phyloP scores from a whole-genome alignment of 1,140 invertebrate species.

The Oscheius sp. region DNA sequence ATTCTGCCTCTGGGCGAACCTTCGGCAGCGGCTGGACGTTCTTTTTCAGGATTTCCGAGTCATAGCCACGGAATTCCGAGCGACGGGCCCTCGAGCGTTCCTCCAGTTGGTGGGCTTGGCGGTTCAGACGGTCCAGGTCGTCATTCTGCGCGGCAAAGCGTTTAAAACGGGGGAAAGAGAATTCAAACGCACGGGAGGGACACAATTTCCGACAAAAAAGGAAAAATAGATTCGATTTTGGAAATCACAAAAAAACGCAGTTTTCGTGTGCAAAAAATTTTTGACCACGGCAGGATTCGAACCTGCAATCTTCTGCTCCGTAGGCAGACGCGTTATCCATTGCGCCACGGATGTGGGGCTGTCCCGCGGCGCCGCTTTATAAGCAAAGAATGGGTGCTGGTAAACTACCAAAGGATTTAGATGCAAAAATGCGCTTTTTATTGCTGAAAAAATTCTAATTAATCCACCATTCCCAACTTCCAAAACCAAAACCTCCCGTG shows the following conservation, averaged over 20 bases:
- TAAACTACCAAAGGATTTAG: too few species aligned
- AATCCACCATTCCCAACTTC: too few species aligned
- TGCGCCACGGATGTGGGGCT: too few species aligned
- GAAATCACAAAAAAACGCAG: too few species aligned
- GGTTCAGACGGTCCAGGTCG: slow-evolving; percentile 48
- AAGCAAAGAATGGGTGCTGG: too few species aligned
- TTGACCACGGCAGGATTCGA: slow-evolving; percentile 48
- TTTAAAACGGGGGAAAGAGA: slow-evolving; percentile 1
- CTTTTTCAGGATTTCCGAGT: slow-evolving; percentile 51
- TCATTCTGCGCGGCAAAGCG: slow-evolving; percentile 36
- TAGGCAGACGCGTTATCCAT: slow-evolving; percentile 53
- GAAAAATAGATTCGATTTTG: slow-evolving; percentile 27
- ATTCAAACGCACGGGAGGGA: too few species aligned
- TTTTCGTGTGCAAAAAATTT: too few species aligned
- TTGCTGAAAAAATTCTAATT: too few species aligned
- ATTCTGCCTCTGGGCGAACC: slow-evolving; percentile 5
- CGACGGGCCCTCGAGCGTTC: slow-evolving; percentile 15
- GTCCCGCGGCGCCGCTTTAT: too few species aligned
- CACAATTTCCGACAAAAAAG: background rate
- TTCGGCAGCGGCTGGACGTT: slow-evolving; percentile 40
- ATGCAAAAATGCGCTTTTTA: too few species aligned
- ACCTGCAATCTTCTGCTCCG: slow-evolving; percentile 54
- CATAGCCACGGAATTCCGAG: slow-evolving; percentile 34
- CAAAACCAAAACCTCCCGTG: too few species aligned
- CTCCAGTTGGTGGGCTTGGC: slow-evolving; percentile 33